Evolutionary conservation across 2,797 vertebrate genomes (phyloP), one percentile per base, ranked within the genome.

Genomic region (Danio aesculapii): DNA sequence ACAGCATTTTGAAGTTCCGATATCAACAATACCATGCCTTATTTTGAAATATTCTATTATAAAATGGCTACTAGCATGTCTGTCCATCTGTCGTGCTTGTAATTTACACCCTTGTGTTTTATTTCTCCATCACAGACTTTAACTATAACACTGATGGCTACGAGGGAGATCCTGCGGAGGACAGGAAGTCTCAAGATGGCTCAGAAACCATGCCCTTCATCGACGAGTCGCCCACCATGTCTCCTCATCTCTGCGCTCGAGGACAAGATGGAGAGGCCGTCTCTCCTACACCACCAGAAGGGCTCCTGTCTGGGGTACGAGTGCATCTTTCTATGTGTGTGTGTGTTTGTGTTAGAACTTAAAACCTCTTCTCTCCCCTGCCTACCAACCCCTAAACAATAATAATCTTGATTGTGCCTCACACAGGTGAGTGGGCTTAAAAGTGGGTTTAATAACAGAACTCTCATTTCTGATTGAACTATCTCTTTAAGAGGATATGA

Each of bases 121-220:
- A 12, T 49, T 49, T 49, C 2, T 89, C 72, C 84, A 85, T 81
- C 88, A 66, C 93, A 99, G 98, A 99, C 90, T 99, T 98, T 89
- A 98, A 96, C 95, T 99, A 99, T 88, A 97, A 97, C 89, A 95
- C 96, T 1, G 98, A 99, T 46, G 97, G 97, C 66, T 99, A 96
- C 13, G 97, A 99, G 19, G 97, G 94, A 0, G 98, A 99, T 64
- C 95, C 94, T 79, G 93, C 96, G 4, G 98, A 99, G 87, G 98
- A 99, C 79, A 95, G 94, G 86, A 98, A 98, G 89, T 96, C 95
- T 84, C 96, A 97, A 0, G 97, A 99, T 75, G 95, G 96, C 89
- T 98, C 97, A 0, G 98, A 99, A 92, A 96, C 97, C 78, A 97
- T 99, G 96, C 98, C 98, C 4, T 99, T 96, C 89, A 99, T 99